Percentiles rank a stretch among this genome's conserved stretches.
These are phyloP conservation scores for Hydrolagus colliei DNA, from an alignment of 2,797 vertebrate species.

Conservation along the genomic window DNA sequence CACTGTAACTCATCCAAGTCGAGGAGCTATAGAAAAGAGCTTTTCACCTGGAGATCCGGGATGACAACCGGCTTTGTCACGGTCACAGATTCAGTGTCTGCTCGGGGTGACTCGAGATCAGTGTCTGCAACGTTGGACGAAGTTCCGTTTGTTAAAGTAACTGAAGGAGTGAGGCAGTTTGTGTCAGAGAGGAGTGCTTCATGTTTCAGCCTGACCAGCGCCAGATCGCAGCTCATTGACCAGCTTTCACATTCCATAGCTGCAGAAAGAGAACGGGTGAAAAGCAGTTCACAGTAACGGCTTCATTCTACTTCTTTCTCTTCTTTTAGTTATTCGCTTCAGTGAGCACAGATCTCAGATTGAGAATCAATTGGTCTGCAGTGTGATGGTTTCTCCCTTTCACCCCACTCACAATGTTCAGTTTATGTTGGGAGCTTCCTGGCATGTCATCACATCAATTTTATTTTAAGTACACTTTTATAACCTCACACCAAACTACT, in stretches of 20 bases:
- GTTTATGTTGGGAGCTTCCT: too few species aligned
- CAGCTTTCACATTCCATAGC: conserved; percentile 78
- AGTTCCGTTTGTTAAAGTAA: conserved; percentile 59
- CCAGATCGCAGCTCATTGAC: conserved; percentile 68
- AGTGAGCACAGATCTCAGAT: too few species aligned
- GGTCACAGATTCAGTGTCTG: conserved; percentile 46
- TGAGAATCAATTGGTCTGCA: too few species aligned
- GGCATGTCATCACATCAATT: too few species aligned
- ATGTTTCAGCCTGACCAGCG: conserved; percentile 68
- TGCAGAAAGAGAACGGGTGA: conserved; percentile 43
- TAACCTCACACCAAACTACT: too few species aligned
- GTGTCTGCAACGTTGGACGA: conserved; percentile 45
- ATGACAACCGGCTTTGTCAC: conserved; percentile 36
- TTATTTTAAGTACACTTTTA: too few species aligned
- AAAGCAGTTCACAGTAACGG: background rate
- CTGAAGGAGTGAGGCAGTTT: conserved; percentile 68
- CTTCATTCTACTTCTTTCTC: too few species aligned
- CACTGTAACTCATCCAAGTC: background rate
- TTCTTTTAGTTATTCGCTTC: too few species aligned
- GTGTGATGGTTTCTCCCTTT: too few species aligned
- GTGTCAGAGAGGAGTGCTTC: conserved; percentile 68
- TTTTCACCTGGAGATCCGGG: conserved; percentile 38
- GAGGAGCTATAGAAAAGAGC: conserved; percentile 5
- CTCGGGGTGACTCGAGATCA: conserved; percentile 43
- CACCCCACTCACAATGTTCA: too few species aligned